Conservation (phyloP, 2,888 invertebrate species). For the Dione juno region DNA sequence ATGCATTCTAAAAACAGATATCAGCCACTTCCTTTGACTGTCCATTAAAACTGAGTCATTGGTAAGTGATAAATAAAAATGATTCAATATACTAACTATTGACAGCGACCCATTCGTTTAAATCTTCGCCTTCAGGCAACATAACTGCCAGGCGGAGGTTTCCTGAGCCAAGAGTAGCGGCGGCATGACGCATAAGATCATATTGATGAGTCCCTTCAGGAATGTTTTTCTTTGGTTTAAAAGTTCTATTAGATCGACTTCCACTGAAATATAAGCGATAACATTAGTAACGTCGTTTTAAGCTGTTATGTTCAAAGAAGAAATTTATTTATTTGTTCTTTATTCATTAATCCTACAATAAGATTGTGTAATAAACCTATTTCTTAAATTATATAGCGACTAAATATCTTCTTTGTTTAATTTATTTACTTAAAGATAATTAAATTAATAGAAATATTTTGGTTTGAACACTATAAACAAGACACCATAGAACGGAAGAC, state of each 20-base stretch:
- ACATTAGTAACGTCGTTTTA: background rate
- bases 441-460: conserved; percentile 4
- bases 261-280: conserved; percentile 81
- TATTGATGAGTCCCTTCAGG: conserved; percentile 99
- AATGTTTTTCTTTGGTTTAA: conserved; percentile 99
- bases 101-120: conserved; percentile 99
- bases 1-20: conserved; percentile 11
- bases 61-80: background rate
- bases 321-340: background rate
- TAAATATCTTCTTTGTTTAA: background rate
- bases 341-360: background rate
- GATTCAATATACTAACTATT: conserved; percentile 91
- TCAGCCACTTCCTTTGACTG: conserved; percentile 7
- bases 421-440: background rate
- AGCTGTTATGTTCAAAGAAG: background rate
- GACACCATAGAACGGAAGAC: conserved; percentile 62
- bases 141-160: conserved; percentile 97
- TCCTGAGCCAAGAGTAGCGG: conserved; percentile 98
- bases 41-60: conserved; percentile 11
- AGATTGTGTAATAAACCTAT: background rate
- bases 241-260: conserved; percentile 97
- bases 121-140: conserved; percentile 98
- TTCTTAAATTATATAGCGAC: background rate
- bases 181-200: conserved; percentile 99
- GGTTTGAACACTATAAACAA: conserved; percentile 61